phyloP scores from a whole-genome alignment of 2,797 vertebrate genomes.

The Alectoris magna region DNA sequence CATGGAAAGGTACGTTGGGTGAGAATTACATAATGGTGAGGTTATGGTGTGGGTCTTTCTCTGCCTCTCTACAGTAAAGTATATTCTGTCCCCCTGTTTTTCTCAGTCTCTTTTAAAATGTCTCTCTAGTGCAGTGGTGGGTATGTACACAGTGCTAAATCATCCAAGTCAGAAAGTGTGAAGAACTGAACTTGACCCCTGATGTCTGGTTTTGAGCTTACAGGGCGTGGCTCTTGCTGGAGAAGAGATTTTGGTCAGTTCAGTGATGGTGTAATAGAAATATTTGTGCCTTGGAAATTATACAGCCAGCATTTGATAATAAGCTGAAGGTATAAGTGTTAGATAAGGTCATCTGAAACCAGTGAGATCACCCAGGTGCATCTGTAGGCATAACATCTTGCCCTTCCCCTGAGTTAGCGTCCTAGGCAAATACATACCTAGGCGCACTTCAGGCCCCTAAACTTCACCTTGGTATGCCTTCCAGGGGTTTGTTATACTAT shows the following conservation, averaged over 20 bases:
- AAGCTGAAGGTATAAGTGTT: neutral
- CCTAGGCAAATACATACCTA: fast-evolving
- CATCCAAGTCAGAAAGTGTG: neutral
- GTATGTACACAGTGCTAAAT: neutral
- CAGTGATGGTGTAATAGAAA: neutral
- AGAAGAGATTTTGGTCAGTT: neutral
- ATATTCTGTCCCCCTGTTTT: no score
- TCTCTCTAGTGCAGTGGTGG: neutral
- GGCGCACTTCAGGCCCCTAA: neutral
- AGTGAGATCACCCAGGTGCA: neutral
- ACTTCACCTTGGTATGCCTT: neutral
- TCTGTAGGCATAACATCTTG: fast-evolving
- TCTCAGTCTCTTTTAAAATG: neutral
- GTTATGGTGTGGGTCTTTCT: neutral
- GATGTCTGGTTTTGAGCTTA: fast-evolving
- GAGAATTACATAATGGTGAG: neutral
- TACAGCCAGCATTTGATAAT: neutral
- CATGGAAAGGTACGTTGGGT: neutral
- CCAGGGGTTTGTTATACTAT: neutral
- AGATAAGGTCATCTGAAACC: neutral
- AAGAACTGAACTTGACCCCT: neutral
- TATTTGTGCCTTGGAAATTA: neutral
- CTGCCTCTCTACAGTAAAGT: neutral
- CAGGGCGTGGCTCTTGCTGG: neutral
- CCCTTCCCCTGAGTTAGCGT: neutral